A percentile compares a stretch with the other conserved stretches of the same genome.
These are phyloP conservation scores for Napeogenes inachia DNA, from an alignment of 2,888 invertebrate species.

Conservation along the genomic window DNA sequence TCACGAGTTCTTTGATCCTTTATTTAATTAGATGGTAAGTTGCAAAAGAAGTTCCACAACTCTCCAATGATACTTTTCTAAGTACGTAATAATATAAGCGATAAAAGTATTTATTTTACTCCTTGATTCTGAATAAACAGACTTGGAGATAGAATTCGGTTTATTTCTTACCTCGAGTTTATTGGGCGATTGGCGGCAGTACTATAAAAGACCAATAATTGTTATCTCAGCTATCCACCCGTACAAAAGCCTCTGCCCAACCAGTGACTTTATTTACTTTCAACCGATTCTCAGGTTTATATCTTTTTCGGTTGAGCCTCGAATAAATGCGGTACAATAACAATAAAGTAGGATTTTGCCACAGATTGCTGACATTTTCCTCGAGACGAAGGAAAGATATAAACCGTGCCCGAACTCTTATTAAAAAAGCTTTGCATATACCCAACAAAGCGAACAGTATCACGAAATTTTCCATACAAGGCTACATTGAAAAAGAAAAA, in stretches of 20 bases:
- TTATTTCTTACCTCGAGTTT: constrained; percentile 30
- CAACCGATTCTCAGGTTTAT: constrained; percentile 66
- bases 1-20: constrained; percentile 42
- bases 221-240: constrained; percentile 59
- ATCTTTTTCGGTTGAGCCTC: constrained; percentile 56
- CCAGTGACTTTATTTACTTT: constrained; percentile 62
- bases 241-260: constrained; percentile 44
- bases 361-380: constrained; percentile 71
- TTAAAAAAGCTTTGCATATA: constrained; percentile 67
- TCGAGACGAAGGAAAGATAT: constrained; percentile 57
- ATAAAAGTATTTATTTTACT: constrained; percentile 1
- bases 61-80: constrained; percentile 22
- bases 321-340: constrained; percentile 70
- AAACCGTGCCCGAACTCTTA: constrained; percentile 60
- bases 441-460: constrained; percentile 43
- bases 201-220: constrained; percentile 61
- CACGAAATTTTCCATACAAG: constrained; percentile 34
- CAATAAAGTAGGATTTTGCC: constrained; percentile 70
- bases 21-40: constrained; percentile 52
- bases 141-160: constrained; percentile 23
- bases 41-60: constrained; percentile 24
- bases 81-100: constrained; percentile 1
- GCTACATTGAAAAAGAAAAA: constrained; percentile 33
- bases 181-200: constrained; percentile 44
- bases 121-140: constrained; percentile 19